Evolutionary conservation across 2,888 invertebrate species (phyloP), one percentile per base, ranked within the genome.

Genomic region (Phorcus lineatus): DNA sequence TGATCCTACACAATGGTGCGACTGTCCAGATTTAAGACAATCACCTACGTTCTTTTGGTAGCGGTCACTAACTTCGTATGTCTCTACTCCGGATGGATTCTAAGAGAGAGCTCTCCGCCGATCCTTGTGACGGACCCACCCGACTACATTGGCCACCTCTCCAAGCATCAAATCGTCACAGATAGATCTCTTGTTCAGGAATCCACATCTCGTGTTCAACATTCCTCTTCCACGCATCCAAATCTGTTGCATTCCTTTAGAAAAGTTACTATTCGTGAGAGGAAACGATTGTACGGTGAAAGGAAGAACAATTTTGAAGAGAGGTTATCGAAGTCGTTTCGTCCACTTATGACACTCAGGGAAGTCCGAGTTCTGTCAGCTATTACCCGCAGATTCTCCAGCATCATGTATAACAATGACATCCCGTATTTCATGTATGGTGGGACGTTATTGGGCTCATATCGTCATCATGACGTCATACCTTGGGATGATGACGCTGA

Each of bases 401-500:
- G 54, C 7, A 40, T 78, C 16, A 28, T 77, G 75, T 36, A 74
- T 17, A 31, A 70, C 24, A 47, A 79, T n/a, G 31, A 55, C 19
- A n/a, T 85, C 13, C 53, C 78, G 1, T 86, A 84, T 80, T 85
- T 87, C 77, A 62, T 87, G 74, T 86, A 84, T 77, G 77, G 83
- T 7, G 85, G 86, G 19, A 83, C 83, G n/a, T 81, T 86, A 17
- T 79, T 86, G 13, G 86, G 86, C 4, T 83, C 86, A 11, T 86
- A 78, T 78, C 80, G 86, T 2, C 87, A 87, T 24, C 86, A 87
- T 78, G 84, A 79, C 19, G 78, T 87, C 19, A 80, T 87, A 16
- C 85, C 86, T 1, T 86, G 86, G 86, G 86, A 86, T 77, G 86
- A 86, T 76, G 86, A 86, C 55, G 74, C 83, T 17, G 86, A 86